Evolutionary conservation across 1,140 invertebrate species (phyloP), one percentile per base, ranked within the genome.

Genomic region (Ericerus pela): DNA sequence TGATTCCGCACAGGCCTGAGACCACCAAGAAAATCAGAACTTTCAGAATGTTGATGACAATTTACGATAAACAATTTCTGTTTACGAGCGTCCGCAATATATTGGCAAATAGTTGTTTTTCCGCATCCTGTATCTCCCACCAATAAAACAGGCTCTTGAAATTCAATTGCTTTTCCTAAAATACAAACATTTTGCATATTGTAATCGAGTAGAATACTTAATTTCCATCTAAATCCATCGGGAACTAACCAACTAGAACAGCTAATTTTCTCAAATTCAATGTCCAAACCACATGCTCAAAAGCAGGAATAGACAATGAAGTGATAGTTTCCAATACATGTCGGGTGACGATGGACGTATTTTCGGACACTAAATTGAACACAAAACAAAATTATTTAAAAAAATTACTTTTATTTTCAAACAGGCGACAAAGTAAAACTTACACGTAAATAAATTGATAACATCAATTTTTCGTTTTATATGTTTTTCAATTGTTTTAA

Each of bases 31-130:
- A 99, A 98, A 72, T 99, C 96, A 0, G 93, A 82, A 63, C 92
- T 90, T 70, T 99, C 96, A 2, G 93, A 96, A 67, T 99, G 89
- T 83, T 97, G 92, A 66, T 99, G 96, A 73, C 96, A 99, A 72
- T 98, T 99, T 0, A 99, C 80, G 28, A 82, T 80, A 47, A 81
- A 74, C 20, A 98, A 70, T 47, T 78, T 69, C 55, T 80, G 77
- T 0, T 72, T 62, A 38, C 77, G 77, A 30, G 88, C 68, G 24
- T 74, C 71, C 16, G 91, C 82, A 47, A 91, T 76, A 24, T 96
- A 68, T 70, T 99, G 91, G 64, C 93, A 96, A 18, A 97, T 78
- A 0, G 93, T 97, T 0, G 96, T 99, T 75, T 99, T 99, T 0
- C 96, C 96, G 69, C 94, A 94, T 0, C 96, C 96, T 24, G 96